phyloP scores from a whole-genome alignment of 2,113 vertebrate species.

The Oncorhynchus tshawytscha region DNA sequence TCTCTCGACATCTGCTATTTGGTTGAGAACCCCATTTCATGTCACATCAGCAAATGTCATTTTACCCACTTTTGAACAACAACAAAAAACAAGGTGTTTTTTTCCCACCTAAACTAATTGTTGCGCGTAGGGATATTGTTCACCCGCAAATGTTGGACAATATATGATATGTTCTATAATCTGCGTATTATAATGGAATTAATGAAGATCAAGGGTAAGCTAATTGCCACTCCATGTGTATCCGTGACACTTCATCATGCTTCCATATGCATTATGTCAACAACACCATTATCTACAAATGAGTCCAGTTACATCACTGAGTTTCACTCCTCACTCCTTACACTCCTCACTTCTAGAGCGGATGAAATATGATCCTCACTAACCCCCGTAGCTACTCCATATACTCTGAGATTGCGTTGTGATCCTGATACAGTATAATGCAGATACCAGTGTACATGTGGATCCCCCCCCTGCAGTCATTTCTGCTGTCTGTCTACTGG shows the following conservation, averaged over 20 bases:
- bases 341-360: too few relatives aligned
- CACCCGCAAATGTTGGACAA: not conserved
- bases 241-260: too few relatives aligned
- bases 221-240: too few relatives aligned
- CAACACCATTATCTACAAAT: not conserved
- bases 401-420: not conserved
- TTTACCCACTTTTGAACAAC: not conserved
- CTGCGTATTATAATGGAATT: too few relatives aligned
- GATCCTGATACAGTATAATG: not conserved
- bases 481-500: constrained; percentile 55
- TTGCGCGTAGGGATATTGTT: constrained; percentile 34
- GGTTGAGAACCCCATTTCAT: not conserved
- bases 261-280: too few relatives aligned
- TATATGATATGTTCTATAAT: too few relatives aligned
- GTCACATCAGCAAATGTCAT: not conserved
- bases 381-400: not conserved
- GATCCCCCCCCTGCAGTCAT: constrained; percentile 49
- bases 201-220: too few relatives aligned
- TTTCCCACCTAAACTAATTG: constrained; percentile 38
- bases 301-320: not conserved
- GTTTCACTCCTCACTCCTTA: too few relatives aligned
- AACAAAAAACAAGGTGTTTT: not conserved
- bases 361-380: too few relatives aligned
- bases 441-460: constrained; percentile 60
- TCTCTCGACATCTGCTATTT: not conserved